Conservation (phyloP, 2,113 vertebrate species). For the Phalacrocorax carbo region DNA sequence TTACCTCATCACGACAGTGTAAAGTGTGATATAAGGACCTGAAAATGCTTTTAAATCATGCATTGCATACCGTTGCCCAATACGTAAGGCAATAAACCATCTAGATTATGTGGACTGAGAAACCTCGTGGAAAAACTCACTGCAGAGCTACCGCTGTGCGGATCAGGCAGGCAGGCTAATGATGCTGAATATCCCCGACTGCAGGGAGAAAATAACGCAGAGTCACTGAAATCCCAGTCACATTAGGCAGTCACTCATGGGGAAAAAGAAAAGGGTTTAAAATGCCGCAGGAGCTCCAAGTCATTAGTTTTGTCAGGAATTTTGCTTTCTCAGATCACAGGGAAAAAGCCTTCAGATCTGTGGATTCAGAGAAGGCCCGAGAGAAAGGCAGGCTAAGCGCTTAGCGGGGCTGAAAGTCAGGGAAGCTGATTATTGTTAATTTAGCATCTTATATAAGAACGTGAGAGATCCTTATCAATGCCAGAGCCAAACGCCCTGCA, state of each 20-base stretch:
- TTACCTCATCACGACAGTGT: not conserved
- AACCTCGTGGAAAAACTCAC: not conserved
- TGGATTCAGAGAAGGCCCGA: not conserved
- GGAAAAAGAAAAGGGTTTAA: conserved; percentile 7
- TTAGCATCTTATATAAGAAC: not conserved
- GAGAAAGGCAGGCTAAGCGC: not conserved
- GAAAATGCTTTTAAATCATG: not conserved
- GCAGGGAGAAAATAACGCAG: conserved; percentile 25
- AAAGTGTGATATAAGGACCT: not conserved
- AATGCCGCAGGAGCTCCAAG: not conserved
- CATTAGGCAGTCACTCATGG: conserved; percentile 14
- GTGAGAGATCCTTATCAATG: not conserved
- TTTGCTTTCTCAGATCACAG: conserved; percentile 2
- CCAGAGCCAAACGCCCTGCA: not conserved
- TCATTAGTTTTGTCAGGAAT: not conserved
- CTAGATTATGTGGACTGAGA: not conserved
- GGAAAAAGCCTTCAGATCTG: not conserved
- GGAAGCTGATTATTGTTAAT: not conserved
- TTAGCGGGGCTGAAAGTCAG: not conserved
- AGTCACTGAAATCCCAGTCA: not conserved
- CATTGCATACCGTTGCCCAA: not conserved
- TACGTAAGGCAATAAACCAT: not conserved
- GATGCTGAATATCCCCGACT: not conserved
- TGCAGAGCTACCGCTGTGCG: not conserved
- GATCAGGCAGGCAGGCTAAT: not conserved